Evolutionary conservation across 2,113 vertebrate species (phyloP), one percentile per base, ranked within the genome.

Genomic region (Corythornis madagascariensis): DNA sequence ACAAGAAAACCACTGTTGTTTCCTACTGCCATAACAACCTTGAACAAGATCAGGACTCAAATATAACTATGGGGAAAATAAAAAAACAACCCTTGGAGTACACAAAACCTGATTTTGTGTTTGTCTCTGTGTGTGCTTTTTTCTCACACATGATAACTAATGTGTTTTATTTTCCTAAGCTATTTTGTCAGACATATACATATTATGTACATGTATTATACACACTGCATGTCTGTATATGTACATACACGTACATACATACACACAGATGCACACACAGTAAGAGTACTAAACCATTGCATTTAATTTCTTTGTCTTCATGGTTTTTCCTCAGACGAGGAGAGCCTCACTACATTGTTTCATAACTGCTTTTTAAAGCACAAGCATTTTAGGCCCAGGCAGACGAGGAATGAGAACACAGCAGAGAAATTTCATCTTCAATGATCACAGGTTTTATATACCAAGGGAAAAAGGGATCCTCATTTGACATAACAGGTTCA

Each of bases 41-140:
- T 74, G 61, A 94, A 78, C 19, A 77, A 64, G 20, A 33, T 63
- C 52, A 76, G 33, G 16, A 78, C 70, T 77, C 76, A 95, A 92
- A 66, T 25, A 61, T 69, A 89, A 83, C 9, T 5, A 11, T 1
- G 9, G 17, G 12, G 3, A 6, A 56, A 74, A 82, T 28, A 31
- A 20, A 77, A 47, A 15, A 40, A 61, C 15, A 38, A 38, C 16
- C n/a, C 21, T 43, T 16, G 2, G 20, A 73, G 40, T 57, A n/a
- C 8, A 74, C 5, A 76, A 77, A 88, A 59, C 3, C 17, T 22
- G 12, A 13, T 47, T 33, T 35, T 77, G 10, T 16, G 4, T 45
- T 3, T 56, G 18, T 10, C 5, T 16, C 2, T 13, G 16, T 20
- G 18, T 10, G 26, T 6, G 0, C 7, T 38, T 76, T 16, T 13